Percentiles rank a stretch among this genome's conserved stretches.
phyloP scores from a whole-genome alignment of 2,113 vertebrate genomes.

The Rhea americana region DNA sequence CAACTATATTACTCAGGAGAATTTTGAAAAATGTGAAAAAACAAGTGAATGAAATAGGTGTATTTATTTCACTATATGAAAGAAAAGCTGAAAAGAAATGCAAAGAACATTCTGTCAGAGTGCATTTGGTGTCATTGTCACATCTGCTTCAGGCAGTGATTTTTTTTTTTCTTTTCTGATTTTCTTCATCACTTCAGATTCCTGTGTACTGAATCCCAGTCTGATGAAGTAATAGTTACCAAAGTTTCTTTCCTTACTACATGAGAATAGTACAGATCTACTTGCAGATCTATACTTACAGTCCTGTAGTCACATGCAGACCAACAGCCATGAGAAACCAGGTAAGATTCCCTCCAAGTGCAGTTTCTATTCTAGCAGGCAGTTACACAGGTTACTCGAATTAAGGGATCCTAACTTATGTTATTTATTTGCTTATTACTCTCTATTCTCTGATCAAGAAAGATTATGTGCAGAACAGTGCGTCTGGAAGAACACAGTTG shows the following conservation, averaged over 20 bases:
- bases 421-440: neutral
- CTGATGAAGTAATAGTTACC: neutral
- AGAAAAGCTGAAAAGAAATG: neutral
- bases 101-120: neutral
- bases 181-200: neutral
- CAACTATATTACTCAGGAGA: constrained; percentile 8
- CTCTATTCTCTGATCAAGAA: neutral
- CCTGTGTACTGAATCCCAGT: neutral
- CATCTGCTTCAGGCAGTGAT: neutral
- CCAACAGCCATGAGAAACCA: neutral
- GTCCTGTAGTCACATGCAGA: neutral
- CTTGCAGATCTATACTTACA: neutral
- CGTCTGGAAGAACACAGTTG: neutral
- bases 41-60: constrained; percentile 12
- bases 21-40: constrained; percentile 41
- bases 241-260: neutral
- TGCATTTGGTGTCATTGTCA: neutral
- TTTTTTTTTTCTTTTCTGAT: neutral
- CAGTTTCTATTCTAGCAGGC: neutral
- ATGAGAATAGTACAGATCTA: too few relatives aligned
- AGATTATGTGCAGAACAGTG: neutral
- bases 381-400: neutral
- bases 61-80: neutral
- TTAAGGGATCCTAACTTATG: neutral
- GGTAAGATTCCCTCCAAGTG: neutral